Percentiles rank a stretch among this genome's conserved stretches.
phyloP scores from a whole-genome alignment of 1,140 invertebrate species.

The Lycorma delicatula region DNA sequence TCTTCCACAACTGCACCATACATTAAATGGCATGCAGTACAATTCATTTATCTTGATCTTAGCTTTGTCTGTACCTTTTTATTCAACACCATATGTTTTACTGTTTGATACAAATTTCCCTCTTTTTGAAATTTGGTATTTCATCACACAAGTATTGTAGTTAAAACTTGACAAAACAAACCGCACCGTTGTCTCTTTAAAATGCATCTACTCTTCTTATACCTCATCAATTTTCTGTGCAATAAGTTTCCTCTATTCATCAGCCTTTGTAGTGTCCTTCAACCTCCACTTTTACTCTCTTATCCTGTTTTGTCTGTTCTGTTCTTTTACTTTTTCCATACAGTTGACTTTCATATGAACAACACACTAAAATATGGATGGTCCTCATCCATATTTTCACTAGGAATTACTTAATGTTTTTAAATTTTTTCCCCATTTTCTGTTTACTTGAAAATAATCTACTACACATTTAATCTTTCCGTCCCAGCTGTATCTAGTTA shows the following conservation, averaged over 20 bases:
- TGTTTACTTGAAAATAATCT: not conserved
- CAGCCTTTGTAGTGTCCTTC: not conserved
- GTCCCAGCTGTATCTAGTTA: constrained; percentile 1
- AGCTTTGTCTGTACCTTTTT: no score
- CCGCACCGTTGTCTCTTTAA: no score
- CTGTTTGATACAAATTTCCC: no score
- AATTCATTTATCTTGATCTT: no score
- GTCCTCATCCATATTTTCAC: not conserved
- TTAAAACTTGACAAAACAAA: no score
- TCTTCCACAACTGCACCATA: no score
- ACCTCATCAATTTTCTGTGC: not conserved
- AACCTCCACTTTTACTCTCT: not conserved
- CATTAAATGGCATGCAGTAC: no score
- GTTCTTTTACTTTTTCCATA: not conserved
- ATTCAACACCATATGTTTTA: no score
- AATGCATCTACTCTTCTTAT: not conserved
- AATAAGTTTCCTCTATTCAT: not conserved
- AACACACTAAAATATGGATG: not conserved
- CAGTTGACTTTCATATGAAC: not conserved
- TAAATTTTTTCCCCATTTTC: not conserved
- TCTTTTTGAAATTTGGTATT: no score
- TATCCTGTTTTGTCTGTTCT: not conserved
- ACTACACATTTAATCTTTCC: not conserved
- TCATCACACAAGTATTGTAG: no score
- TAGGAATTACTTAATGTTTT: no score